phyloP scores from a whole-genome alignment of 2,113 vertebrate genomes.

The Sinosuthora webbiana region DNA sequence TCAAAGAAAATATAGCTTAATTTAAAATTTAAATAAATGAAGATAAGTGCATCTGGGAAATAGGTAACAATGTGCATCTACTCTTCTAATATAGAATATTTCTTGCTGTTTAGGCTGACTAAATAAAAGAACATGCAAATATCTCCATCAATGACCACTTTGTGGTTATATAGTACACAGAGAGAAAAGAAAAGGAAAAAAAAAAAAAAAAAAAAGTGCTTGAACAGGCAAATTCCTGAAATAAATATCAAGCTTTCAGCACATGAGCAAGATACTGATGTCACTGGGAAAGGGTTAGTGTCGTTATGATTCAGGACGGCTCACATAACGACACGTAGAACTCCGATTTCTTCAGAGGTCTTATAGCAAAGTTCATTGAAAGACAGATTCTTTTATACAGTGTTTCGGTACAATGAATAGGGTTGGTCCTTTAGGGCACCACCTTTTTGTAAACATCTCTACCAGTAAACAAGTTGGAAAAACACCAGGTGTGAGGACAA shows the following conservation, averaged over 20 bases:
- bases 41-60: neutral
- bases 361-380: too few species aligned
- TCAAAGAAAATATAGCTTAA: conserved; percentile 4
- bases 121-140: neutral
- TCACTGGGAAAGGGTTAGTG: neutral
- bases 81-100: neutral
- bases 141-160: neutral
- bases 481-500: too few species aligned
- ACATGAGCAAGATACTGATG: neutral
- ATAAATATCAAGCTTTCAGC: neutral
- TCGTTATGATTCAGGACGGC: too few species aligned
- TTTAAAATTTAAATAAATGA: conserved; percentile 38
- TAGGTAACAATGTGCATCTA: neutral
- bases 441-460: too few species aligned
- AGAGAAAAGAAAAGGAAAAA: neutral
- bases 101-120: neutral
- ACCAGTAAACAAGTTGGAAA: too few species aligned
- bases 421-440: too few species aligned
- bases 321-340: too few species aligned
- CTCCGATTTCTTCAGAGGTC: too few species aligned
- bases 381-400: too few species aligned
- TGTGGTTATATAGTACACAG: neutral
- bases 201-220: neutral
- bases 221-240: neutral
- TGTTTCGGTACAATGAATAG: too few species aligned